Evolutionary conservation across 2,888 invertebrate species (phyloP), one percentile per base, ranked within the genome.

Genomic region (Brenthis daphne): DNA sequence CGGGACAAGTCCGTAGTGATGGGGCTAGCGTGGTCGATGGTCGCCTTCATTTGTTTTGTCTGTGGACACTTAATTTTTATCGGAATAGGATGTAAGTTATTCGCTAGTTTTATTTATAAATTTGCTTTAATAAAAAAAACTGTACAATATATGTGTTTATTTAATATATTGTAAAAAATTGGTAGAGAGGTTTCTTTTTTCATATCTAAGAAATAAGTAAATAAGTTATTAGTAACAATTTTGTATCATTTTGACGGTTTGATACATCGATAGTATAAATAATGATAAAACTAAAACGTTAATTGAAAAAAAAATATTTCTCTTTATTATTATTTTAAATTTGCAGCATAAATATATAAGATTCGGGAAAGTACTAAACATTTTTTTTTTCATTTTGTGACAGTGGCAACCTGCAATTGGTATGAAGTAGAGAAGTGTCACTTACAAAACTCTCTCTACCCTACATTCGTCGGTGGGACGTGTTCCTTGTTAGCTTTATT

Each of bases 1-100:
- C 75, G 76, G 1, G 79, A 82, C 73, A 77, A 74, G 60, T 71
- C 77, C 2, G 69, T 77, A 5, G 76, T 70, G 29, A 69, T 80
- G 48, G 81, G 80, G 0, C 11, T 80, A 24, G 20, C 74, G 20
- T 72, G 74, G 54, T 68, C 80, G 1, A 57, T 75, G 6, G 68
- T 78, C 1, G 71, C 79, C 0, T 11, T 76, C 3, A 20, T 77
- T 37, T 67, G 79, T 0, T 80, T 77, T 54, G 73, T 77, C 2
- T 68, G 71, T 33, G 77, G 76, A 1, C 54, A 68, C 29, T 51
- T 68, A 20, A 11, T 69, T 5, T 72, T 69, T 24, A 6, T 43
- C 1, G 57, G 55, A 0, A 60, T 70, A 64, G 57, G 64, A 48
- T 70, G 73, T 74, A 65, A 57, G 65, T 51, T 48, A n/a, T 13